Evolutionary conservation across 2,797 vertebrate genomes (phyloP).

Genomic region (Bovichtus variegatus): DNA sequence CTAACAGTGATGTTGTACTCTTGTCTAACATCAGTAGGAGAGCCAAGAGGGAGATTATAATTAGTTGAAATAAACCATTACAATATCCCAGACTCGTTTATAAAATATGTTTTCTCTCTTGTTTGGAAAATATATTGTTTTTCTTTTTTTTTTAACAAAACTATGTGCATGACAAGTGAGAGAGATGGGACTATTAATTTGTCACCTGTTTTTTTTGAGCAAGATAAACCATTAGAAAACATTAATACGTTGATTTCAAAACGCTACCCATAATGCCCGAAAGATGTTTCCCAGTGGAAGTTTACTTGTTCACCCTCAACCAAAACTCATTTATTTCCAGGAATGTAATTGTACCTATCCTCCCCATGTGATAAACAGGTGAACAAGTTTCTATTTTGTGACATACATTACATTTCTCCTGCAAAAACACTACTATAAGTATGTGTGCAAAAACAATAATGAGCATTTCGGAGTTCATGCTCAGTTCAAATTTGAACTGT

Average conservation of each 20-base stretch:
- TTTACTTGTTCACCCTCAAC: not conserved
- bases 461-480: conserved; percentile 24
- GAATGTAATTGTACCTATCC: not conserved
- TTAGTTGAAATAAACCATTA: too few relatives aligned
- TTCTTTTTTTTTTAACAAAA: not conserved
- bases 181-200: not conserved
- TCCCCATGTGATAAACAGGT: not conserved
- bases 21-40: too few relatives aligned
- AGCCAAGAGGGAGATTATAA: too few relatives aligned
- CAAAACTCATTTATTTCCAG: not conserved
- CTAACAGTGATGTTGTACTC: not conserved
- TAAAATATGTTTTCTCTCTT: too few relatives aligned
- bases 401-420: too few relatives aligned
- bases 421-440: too few relatives aligned
- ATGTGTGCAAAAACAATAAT: not conserved
- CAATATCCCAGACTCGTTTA: too few relatives aligned
- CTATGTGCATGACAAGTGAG: not conserved
- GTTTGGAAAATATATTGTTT: too few relatives aligned
- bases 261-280: not conserved
- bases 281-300: not conserved
- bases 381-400: not conserved
- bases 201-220: not conserved
- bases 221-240: not conserved
- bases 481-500: conserved; percentile 11
- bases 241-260: not conserved